These are phyloP conservation scores for Hipposideros armiger DNA, from an alignment of 2,113 vertebrate species.

Conservation along the genomic window DNA sequence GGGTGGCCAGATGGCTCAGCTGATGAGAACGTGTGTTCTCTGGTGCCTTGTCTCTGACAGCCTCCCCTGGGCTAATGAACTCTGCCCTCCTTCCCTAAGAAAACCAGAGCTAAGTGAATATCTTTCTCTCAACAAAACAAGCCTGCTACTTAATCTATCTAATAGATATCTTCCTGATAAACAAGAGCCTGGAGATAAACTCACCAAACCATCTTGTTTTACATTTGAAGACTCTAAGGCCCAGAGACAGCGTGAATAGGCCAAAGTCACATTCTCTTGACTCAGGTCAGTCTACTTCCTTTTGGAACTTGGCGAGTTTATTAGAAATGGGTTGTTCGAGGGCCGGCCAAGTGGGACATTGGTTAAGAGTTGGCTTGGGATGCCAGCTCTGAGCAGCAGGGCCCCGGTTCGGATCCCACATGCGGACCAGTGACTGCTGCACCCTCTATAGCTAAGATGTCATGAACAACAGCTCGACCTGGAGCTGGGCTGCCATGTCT, in stretches of 20 bases:
- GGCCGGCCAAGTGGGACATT: too few species aligned
- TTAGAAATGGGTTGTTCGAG: neutral
- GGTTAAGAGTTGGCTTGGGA: too few species aligned
- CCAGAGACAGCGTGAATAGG: neutral
- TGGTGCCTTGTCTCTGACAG: neutral
- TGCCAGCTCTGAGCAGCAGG: too few species aligned
- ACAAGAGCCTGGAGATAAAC: neutral
- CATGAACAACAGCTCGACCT: too few species aligned
- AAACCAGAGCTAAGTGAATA: neutral
- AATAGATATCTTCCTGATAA: slow-evolving; percentile 15
- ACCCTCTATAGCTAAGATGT: too few species aligned
- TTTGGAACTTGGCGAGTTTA: neutral
- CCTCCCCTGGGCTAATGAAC: neutral
- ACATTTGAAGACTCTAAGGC: slow-evolving; percentile 45
- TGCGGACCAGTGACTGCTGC: too few species aligned
- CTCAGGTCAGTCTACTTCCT: neutral
- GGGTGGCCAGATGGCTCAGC: too few species aligned
- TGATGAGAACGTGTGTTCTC: neutral
- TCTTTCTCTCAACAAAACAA: neutral
- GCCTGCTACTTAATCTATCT: neutral
- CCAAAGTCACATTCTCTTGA: neutral
- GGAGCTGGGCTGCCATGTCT: too few species aligned
- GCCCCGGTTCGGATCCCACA: too few species aligned
- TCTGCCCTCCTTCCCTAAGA: neutral
- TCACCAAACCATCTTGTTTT: neutral